These are phyloP conservation scores for Petrolisthes manimaculis DNA, from an alignment of 2,888 invertebrate species.

Conservation along the genomic window DNA sequence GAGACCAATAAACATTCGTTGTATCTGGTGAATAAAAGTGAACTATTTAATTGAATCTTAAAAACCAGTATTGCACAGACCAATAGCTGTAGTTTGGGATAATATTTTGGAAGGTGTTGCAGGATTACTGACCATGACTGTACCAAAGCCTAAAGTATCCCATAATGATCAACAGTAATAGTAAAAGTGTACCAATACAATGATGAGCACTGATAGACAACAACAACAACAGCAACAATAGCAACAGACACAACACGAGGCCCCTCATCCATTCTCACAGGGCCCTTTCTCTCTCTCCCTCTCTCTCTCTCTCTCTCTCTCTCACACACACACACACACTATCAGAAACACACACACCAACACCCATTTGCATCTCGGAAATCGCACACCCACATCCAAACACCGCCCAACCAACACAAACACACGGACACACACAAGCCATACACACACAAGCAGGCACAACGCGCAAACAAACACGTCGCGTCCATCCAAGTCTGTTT, in stretches of 20 bases:
- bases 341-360: neutral
- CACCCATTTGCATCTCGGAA: conserved; percentile 12
- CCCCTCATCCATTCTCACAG: neutral
- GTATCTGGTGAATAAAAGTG: too few species aligned
- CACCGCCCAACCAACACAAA: conserved; percentile 10
- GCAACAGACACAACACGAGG: neutral
- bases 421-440: conserved; percentile 15
- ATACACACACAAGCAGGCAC: conserved; percentile 6
- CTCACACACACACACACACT: conserved; percentile 15
- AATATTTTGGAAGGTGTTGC: too few species aligned
- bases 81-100: too few species aligned
- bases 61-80: too few species aligned
- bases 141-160: too few species aligned
- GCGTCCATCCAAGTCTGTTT: conserved; percentile 18
- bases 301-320: neutral
- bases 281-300: neutral
- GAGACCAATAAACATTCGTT: too few species aligned
- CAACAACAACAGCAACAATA: neutral
- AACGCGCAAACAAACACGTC: conserved; percentile 18
- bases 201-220: neutral
- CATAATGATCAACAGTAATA: too few species aligned
- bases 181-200: neutral
- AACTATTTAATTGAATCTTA: too few species aligned
- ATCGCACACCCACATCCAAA: conserved; percentile 16
- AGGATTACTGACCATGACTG: too few species aligned